Conservation (phyloP, 2,797 vertebrate genomes). For the Tangara arthus region DNA sequence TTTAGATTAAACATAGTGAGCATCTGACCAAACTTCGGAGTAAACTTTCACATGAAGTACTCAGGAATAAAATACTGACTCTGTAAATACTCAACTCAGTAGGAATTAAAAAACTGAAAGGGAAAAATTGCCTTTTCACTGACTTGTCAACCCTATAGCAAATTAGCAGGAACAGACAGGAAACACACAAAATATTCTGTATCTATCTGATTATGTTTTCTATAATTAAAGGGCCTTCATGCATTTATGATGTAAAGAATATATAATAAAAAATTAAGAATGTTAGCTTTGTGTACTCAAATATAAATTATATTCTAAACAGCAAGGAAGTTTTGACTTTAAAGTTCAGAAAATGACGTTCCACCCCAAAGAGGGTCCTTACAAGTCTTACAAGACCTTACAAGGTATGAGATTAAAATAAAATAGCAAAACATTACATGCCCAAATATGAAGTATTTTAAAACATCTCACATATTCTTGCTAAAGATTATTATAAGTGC, state of each 20-base stretch:
- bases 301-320: background rate
- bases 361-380: background rate
- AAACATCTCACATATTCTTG: background rate
- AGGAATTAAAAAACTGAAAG: background rate
- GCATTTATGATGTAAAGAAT: background rate
- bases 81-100: background rate
- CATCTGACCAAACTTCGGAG: background rate
- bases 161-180: background rate
- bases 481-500: background rate
- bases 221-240: background rate
- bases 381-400: too few relatives aligned
- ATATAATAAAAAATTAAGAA: background rate
- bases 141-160: background rate
- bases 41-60: background rate
- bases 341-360: background rate
- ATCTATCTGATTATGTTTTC: background rate
- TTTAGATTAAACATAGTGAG: background rate
- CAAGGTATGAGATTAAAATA: background rate
- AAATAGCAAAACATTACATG: background rate
- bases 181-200: background rate
- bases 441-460: background rate
- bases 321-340: background rate
- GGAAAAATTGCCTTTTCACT: background rate
- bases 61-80: background rate
- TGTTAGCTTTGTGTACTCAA: background rate